phyloP scores from a whole-genome alignment of 2,113 vertebrate genomes.

The Phaethon lepturus region DNA sequence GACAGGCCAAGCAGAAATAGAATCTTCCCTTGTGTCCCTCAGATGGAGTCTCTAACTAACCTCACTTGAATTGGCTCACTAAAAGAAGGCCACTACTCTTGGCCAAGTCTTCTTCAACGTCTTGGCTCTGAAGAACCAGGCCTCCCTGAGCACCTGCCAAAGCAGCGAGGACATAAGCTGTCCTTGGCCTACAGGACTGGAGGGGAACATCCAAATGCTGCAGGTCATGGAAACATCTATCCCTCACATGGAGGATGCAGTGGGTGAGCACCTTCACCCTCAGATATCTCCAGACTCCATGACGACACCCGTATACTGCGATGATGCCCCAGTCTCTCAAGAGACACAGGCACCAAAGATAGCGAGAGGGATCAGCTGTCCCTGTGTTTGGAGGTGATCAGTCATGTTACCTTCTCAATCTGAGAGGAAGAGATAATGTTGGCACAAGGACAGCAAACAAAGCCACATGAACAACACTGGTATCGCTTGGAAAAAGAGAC shows the following conservation, averaged over 20 bases:
- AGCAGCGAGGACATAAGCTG: not conserved
- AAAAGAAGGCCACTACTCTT: not conserved
- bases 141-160: not conserved
- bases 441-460: conserved; percentile 55
- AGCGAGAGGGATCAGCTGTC: conserved; percentile 23
- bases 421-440: conserved; percentile 63
- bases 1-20: not conserved
- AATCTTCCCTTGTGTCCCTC: not conserved
- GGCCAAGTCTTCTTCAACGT: not conserved
- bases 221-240: conserved; percentile 46
- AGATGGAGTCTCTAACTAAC: not conserved
- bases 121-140: not conserved
- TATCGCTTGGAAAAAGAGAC: not conserved
- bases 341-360: conserved; percentile 39
- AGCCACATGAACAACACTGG: not conserved
- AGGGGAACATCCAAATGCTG: conserved; percentile 32
- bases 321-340: conserved; percentile 12
- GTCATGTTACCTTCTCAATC: conserved; percentile 62
- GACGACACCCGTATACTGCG: conserved; percentile 56
- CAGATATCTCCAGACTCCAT: conserved; percentile 57
- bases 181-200: conserved; percentile 68
- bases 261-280: conserved; percentile 66
- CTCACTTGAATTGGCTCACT: not conserved
- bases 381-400: conserved; percentile 42
- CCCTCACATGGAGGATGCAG: conserved; percentile 64